phyloP scores from a whole-genome alignment of 2,113 vertebrate genomes.

The Lasiurus borealis region DNA sequence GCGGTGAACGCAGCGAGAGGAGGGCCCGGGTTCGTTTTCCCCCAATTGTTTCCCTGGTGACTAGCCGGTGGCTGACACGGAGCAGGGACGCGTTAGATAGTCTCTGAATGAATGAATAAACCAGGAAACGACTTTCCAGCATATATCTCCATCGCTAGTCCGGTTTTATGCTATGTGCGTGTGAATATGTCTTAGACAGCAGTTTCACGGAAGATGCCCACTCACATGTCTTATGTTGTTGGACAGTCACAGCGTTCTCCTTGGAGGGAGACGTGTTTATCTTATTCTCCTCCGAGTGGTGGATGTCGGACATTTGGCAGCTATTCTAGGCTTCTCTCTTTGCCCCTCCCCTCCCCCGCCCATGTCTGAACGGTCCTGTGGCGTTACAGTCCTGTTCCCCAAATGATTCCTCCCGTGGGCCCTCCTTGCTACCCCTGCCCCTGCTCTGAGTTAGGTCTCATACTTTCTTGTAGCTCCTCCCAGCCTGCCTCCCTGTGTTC shows the following conservation, averaged over 20 bases:
- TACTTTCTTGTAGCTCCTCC: not conserved
- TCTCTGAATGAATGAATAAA: not conserved
- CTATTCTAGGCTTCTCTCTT: not conserved
- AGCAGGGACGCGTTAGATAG: not conserved
- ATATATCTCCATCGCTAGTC: not conserved
- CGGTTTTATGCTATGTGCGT: not conserved
- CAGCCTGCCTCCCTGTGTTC: not conserved
- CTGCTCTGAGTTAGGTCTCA: not conserved
- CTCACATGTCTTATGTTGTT: not conserved
- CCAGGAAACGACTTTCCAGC: not conserved
- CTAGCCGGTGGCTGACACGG: not conserved
- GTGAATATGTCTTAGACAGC: constrained; percentile 1
- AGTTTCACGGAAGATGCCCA: constrained; percentile 12
- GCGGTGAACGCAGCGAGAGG: not conserved
- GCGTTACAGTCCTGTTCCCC: not conserved
- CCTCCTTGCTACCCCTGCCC: not conserved
- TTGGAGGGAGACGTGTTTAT: not conserved
- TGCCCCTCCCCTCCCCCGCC: not conserved
- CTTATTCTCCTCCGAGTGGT: not conserved
- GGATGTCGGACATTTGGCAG: not conserved
- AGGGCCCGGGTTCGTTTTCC: not conserved
- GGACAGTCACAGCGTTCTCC: not conserved
- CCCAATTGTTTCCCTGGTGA: not conserved
- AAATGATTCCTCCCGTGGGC: not conserved
- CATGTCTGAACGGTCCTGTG: not conserved